Conservation (phyloP, 2,888 invertebrate species). For the Leistus spinibarbis region DNA sequence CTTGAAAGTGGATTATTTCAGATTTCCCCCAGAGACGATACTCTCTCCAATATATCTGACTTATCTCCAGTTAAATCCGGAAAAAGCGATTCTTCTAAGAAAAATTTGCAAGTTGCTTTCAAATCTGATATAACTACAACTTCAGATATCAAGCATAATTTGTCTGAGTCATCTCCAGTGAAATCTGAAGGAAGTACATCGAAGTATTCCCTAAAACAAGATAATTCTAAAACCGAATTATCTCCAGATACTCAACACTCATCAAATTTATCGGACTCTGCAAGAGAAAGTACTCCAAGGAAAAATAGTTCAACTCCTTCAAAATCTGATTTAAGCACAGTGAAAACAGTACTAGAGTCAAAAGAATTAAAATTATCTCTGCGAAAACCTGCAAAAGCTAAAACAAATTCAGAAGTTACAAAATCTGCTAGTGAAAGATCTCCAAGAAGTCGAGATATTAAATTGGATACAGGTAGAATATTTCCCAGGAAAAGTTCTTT, state of each 20-base stretch:
- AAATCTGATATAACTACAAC: not conserved
- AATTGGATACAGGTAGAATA: not conserved
- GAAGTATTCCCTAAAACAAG: not conserved
- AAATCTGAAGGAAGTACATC: not conserved
- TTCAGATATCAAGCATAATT: not conserved
- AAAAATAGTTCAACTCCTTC: not conserved
- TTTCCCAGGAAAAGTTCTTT: not conserved
- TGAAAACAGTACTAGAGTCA: not conserved
- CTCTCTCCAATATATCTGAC: not conserved
- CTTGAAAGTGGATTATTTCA: not conserved
- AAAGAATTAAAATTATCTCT: slow-evolving; percentile 10
- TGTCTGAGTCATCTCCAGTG: not conserved
- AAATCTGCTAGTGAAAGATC: not conserved
- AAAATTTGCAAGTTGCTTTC: not conserved
- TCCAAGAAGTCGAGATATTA: not conserved
- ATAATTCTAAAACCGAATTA: not conserved
- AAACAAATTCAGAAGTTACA: not conserved
- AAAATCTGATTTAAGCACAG: not conserved
- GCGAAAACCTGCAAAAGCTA: not conserved
- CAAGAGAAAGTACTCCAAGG: not conserved
- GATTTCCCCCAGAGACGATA: not conserved
- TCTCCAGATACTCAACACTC: not conserved
- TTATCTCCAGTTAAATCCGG: not conserved
- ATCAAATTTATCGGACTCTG: not conserved
- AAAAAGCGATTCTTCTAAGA: not conserved